Base-by-base conservation (phyloP, 2,113 vertebrate genomes). In the Morone saxatilis region DNA sequence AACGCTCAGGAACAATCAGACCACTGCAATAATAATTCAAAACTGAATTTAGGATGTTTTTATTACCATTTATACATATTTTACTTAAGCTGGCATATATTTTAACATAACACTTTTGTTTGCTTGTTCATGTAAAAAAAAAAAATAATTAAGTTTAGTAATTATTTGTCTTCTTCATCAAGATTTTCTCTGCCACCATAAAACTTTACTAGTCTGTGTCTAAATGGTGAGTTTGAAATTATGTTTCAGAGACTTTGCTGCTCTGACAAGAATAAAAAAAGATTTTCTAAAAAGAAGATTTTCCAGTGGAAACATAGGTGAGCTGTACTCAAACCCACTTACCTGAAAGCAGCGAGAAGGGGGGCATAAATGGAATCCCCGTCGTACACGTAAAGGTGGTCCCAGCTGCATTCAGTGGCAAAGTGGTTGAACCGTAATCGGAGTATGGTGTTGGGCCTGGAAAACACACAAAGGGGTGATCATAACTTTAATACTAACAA, bases 401-500 rank as follows among this genome's bases (percentile, higher is more conserved):
- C 98, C 98, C 98, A 99, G 84, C 98, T 99, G 96, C 98, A 99
- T 73, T 99, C 98, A 0, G 98, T 99, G 80, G 98, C 98, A 94
- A 99, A 99, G 94, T 99, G 98, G 94, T 95, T 98, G 93, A 99
- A 99, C 10, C 97, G 96, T 80, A 99, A 95, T 82, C 98, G 94
- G 45, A 99, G 96, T 85, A 99, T 91, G 31, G 96, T 94, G 93
- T 99, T 99, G 36, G 97, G 95, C 90, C 98, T 99, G 92, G 19
- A 86, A 86, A 19, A 86, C 25, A 85, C 5, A 80, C 41, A 70
- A 4, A 60, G 71, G 5, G 3, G 11, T 1, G 2, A 12, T 12
- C 13, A 11, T 40, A 2, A 14, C 31, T 38, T 48, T 7, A 50
- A 50, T 53, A 31, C 25, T 6, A 36, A 47, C 43, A n/a, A 48